phyloP scores from a whole-genome alignment of 2,797 vertebrate genomes.

The Buphagus erythrorhynchus region DNA sequence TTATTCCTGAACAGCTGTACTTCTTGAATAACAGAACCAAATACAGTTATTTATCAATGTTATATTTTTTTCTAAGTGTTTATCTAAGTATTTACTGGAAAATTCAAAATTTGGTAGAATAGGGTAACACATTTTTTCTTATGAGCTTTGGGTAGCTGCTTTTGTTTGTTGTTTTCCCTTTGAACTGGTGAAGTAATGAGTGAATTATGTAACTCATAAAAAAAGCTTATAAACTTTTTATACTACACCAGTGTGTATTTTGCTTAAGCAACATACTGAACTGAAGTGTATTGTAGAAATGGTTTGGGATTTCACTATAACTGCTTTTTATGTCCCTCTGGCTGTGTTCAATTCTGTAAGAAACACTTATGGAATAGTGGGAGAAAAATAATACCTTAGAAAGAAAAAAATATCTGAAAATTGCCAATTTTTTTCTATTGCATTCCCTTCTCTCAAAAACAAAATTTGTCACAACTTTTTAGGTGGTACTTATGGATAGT shows the following conservation, averaged over 20 bases:
- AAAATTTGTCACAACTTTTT: background rate
- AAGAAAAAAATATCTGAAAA: conserved; percentile 7
- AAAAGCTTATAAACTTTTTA: conserved; percentile 29
- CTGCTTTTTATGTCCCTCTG: background rate
- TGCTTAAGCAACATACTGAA: background rate
- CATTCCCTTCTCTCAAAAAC: background rate
- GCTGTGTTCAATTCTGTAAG: background rate
- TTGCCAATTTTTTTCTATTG: background rate
- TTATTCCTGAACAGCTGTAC: background rate
- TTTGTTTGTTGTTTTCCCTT: background rate
- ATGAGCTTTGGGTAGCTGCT: background rate
- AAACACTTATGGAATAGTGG: background rate
- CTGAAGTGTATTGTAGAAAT: background rate
- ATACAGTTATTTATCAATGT: background rate
- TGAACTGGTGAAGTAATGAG: background rate
- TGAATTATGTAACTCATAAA: conserved; percentile 13
- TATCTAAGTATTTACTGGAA: background rate
- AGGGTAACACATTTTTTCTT: background rate
- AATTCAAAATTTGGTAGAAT: background rate
- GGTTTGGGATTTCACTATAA: background rate
- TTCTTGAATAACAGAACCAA: background rate
- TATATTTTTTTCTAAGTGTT: background rate
- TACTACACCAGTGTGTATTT: background rate
- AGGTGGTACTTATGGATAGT: background rate
- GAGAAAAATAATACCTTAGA: background rate